These are phyloP conservation scores for Akabosia matsudoensis DNA, from an alignment of 1,140 invertebrate species.

Conservation along the genomic window DNA sequence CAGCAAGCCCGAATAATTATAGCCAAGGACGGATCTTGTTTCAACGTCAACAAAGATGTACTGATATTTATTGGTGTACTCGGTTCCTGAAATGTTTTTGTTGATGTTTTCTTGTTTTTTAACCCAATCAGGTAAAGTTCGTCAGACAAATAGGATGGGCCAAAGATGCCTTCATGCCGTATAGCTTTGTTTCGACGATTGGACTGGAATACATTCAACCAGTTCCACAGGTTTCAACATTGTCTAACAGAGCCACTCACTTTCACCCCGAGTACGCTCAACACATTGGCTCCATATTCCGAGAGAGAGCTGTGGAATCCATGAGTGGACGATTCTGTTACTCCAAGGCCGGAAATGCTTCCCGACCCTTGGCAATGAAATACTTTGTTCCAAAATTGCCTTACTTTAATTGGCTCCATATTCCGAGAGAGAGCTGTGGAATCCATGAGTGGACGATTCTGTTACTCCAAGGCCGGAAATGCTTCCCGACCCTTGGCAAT, in stretches of 20 bases:
- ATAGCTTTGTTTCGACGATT: slow-evolving; percentile 9
- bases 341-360: neutral
- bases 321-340: neutral
- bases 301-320: slow-evolving; percentile 1
- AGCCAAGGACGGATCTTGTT: slow-evolving; percentile 21
- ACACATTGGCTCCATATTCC: slow-evolving; percentile 11
- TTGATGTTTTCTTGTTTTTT: too few species aligned
- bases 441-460: neutral
- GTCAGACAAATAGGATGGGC: neutral
- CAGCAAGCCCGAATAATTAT: neutral
- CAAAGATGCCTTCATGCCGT: slow-evolving; percentile 1
- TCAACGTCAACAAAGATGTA: slow-evolving; percentile 25
- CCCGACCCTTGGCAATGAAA: neutral
- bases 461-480: neutral
- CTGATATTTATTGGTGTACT: neutral
- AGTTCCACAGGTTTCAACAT: neutral
- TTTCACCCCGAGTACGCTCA: slow-evolving; percentile 22
- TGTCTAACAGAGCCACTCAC: neutral
- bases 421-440: slow-evolving; percentile 6
- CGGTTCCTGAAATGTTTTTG: too few species aligned
- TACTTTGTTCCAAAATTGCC: neutral
- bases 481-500: neutral
- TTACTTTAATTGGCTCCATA: slow-evolving; percentile 5
- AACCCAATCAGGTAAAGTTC: neutral
- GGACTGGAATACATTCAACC: slow-evolving; percentile 30